Evolutionary conservation across 2,113 vertebrate species (phyloP).

Genomic region (Myrmophylax atrothorax): DNA sequence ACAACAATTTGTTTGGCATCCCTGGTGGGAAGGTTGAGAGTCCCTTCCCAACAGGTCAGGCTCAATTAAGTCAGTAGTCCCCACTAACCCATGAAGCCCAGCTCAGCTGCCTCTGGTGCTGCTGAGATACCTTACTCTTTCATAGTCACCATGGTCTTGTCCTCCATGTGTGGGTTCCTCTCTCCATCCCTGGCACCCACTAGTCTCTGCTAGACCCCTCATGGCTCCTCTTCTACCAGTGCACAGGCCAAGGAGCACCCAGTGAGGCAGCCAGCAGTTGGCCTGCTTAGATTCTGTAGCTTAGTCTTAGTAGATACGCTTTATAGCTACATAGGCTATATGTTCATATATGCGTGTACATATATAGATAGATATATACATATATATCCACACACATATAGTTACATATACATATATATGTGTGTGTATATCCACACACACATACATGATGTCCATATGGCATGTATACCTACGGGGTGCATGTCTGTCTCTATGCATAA

Average conservation of each 20-base stretch:
- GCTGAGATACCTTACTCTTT: neutral
- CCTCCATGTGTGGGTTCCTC: neutral
- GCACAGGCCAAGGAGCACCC: too few species aligned
- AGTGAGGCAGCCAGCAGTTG: neutral
- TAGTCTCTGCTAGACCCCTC: neutral
- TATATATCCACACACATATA: neutral
- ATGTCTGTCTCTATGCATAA: neutral
- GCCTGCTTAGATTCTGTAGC: neutral
- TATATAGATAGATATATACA: too few species aligned
- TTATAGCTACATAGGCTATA: neutral
- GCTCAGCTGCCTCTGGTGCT: neutral
- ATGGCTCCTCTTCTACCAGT: neutral
- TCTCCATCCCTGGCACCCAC: neutral
- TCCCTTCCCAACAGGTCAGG: neutral
- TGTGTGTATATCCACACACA: neutral
- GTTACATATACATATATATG: neutral
- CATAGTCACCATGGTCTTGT: neutral
- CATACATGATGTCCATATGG: neutral
- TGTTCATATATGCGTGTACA: neutral
- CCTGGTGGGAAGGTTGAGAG: too few species aligned
- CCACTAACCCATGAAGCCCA: accelerated
- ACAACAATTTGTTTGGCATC: neutral
- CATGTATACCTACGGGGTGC: accelerated
- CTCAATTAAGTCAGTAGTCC: neutral
- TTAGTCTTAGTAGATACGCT: neutral